phyloP scores from a whole-genome alignment of 2,888 invertebrate species.

The Drosophila kambysellisi region DNA sequence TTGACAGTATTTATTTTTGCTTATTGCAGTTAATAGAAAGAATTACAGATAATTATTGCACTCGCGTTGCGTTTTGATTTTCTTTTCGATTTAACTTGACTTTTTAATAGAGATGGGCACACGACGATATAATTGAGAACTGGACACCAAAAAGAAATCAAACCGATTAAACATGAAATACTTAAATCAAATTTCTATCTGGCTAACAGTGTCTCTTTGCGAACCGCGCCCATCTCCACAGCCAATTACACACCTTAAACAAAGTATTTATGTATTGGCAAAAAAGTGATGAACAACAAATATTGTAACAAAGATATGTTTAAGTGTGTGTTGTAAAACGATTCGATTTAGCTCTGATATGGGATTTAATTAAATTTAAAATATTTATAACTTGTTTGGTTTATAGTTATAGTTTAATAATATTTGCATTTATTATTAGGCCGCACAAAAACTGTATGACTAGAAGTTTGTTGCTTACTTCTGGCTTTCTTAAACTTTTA shows the following conservation, averaged over 20 bases:
- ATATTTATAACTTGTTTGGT: constrained; percentile 5
- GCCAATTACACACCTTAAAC: constrained; percentile 10
- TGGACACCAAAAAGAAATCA: background rate
- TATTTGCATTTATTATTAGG: constrained; percentile 12
- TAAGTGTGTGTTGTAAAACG: constrained; percentile 43
- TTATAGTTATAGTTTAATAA: constrained; percentile 7
- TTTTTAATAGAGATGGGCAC: constrained; percentile 11
- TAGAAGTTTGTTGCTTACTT: constrained; percentile 61
- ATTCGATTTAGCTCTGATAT: constrained; percentile 49
- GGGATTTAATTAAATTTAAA: constrained; percentile 41
- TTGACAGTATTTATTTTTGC: constrained; percentile 24
- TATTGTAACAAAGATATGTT: constrained; percentile 69
- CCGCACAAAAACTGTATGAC: constrained; percentile 59
- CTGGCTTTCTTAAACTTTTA: constrained; percentile 43
- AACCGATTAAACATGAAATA: background rate
- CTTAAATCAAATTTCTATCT: background rate
- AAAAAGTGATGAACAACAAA: constrained; percentile 44
- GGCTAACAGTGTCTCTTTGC: background rate
- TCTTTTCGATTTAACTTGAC: constrained; percentile 28
- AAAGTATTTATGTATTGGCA: constrained; percentile 16
- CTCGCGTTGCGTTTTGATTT: constrained; percentile 68
- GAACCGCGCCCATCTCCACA: constrained; percentile 5
- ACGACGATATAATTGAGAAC: background rate
- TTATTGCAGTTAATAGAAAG: constrained; percentile 36
- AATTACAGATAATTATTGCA: constrained; percentile 75